Conservation (phyloP, 2,888 invertebrate genomes). For the Venusia cambrica region DNA sequence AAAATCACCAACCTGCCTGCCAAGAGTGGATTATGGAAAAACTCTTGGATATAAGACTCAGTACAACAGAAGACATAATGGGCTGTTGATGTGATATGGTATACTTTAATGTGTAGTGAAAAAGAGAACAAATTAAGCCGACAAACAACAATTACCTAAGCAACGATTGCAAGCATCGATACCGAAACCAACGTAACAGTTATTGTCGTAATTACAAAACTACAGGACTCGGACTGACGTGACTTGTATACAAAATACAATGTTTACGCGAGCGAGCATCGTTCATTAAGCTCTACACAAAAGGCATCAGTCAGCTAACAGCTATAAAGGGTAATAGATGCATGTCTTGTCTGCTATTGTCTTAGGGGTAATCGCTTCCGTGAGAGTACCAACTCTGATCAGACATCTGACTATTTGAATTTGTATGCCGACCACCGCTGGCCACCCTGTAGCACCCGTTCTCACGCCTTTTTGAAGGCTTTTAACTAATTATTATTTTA, state of each 20-base stretch:
- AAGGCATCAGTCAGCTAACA: slow-evolving; percentile 55
- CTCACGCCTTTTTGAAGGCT: slow-evolving; percentile 55
- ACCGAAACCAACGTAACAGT: too few relatives aligned
- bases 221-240: slow-evolving; percentile 29
- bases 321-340: slow-evolving; percentile 74
- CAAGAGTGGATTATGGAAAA: too few relatives aligned
- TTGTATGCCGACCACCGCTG: slow-evolving; percentile 60
- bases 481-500: slow-evolving; percentile 72
- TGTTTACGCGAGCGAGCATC: slow-evolving; percentile 34
- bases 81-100: slow-evolving; percentile 36
- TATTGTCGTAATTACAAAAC: slow-evolving; percentile 33
- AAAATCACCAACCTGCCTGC: too few relatives aligned
- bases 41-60: too few relatives aligned
- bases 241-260: slow-evolving; percentile 31
- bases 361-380: slow-evolving; percentile 75
- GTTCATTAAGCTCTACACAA: slow-evolving; percentile 53
- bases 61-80: too few relatives aligned
- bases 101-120: too few relatives aligned
- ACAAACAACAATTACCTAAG: slow-evolving; percentile 14
- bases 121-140: not conserved
- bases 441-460: slow-evolving; percentile 60
- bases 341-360: slow-evolving; percentile 75
- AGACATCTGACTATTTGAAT: slow-evolving; percentile 60
- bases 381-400: slow-evolving; percentile 63
- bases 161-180: slow-evolving; percentile 20